phyloP scores from a whole-genome alignment of 2,113 vertebrate species.

The Rhabdomys dilectus region DNA sequence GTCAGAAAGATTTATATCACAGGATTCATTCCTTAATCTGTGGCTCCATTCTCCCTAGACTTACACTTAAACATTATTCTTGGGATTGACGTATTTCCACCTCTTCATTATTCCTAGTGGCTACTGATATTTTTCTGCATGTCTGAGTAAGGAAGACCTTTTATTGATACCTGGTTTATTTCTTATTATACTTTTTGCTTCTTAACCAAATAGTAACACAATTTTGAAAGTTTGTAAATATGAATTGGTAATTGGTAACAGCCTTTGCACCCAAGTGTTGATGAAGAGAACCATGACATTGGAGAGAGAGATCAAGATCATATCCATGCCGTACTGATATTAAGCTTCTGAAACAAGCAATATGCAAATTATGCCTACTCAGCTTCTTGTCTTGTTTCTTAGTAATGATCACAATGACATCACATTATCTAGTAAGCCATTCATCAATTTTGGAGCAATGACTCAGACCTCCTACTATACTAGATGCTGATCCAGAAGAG shows the following conservation, averaged over 20 bases:
- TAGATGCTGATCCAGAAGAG: not conserved
- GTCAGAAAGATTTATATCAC: not conserved
- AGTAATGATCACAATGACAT: not conserved
- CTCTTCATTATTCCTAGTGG: not conserved
- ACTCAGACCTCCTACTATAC: not conserved
- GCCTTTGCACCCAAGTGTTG: conserved; percentile 4
- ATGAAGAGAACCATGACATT: not conserved
- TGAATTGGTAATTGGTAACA: not conserved
- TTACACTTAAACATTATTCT: not conserved
- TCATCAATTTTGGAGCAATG: not conserved
- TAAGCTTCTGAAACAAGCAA: not conserved
- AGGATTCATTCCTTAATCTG: conserved; percentile 23
- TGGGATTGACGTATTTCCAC: not conserved
- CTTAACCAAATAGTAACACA: not conserved
- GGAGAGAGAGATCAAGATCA: conserved; percentile 36
- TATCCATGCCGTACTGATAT: not conserved
- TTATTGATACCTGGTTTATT: not conserved
- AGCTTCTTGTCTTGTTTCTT: not conserved
- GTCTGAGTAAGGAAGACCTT: not conserved
- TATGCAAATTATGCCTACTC: not conserved
- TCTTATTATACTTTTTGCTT: not conserved
- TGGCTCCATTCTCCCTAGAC: not conserved
- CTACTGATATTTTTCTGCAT: not conserved
- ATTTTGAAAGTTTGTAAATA: conserved; percentile 49
- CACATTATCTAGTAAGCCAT: not conserved